Conservation (phyloP, 2,113 vertebrate genomes). For the Prionailurus bengalensis region DNA sequence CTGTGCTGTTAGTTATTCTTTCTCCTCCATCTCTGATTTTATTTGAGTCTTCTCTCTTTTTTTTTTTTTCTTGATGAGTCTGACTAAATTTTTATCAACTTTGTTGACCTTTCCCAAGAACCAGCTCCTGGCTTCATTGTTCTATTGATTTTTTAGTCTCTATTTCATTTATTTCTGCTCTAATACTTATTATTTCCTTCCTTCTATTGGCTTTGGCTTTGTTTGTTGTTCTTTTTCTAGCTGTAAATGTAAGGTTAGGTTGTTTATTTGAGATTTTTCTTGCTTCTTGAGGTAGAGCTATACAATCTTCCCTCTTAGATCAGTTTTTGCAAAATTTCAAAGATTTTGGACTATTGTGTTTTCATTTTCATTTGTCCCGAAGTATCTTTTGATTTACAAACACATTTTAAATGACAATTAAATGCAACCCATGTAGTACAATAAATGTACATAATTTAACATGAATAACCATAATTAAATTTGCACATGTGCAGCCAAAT, state of each 20-base stretch:
- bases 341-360: neutral
- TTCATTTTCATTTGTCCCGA: neutral
- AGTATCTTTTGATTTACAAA: neutral
- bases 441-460: neutral
- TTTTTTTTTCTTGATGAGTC: neutral
- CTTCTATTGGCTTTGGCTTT: neutral
- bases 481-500: neutral
- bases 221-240: neutral
- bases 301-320: neutral
- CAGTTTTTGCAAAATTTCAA: neutral
- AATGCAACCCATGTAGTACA: neutral
- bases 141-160: neutral
- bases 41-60: neutral
- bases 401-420: constrained; percentile 29
- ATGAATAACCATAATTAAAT: neutral
- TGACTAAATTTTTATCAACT: neutral
- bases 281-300: neutral
- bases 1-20: neutral
- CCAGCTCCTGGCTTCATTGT: neutral
- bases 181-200: neutral
- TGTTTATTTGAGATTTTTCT: neutral
- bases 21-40: neutral
- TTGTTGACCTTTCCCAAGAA: neutral
- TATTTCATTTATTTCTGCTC: neutral
- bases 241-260: neutral